These are phyloP conservation scores for Nibea coibor DNA, from an alignment of 2,113 vertebrate genomes.

Conservation along the genomic window DNA sequence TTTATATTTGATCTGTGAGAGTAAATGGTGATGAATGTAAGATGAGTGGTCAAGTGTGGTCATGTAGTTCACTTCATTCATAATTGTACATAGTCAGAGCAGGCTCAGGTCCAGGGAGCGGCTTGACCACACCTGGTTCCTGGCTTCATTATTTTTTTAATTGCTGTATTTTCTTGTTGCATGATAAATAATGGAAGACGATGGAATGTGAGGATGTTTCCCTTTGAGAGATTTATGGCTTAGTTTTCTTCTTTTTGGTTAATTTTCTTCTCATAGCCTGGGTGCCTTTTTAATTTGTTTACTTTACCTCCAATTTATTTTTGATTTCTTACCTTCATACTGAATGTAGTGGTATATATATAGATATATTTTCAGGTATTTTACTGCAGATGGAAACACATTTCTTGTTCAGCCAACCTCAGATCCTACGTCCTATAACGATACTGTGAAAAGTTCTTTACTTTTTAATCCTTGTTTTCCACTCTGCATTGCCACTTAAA, in stretches of 20 bases:
- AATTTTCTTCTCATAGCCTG: constrained; percentile 30
- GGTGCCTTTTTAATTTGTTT: constrained; percentile 61
- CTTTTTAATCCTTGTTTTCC: constrained; percentile 40
- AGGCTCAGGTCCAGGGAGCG: constrained; percentile 64
- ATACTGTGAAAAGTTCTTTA: constrained; percentile 72
- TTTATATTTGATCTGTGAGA: constrained; percentile 47
- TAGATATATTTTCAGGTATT: constrained; percentile 37
- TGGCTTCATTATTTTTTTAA: constrained; percentile 75
- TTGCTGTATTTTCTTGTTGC: constrained; percentile 56
- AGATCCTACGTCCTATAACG: constrained; percentile 32
- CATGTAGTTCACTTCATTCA: constrained; percentile 31
- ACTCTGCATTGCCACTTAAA: constrained; percentile 43
- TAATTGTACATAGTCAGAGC: constrained; percentile 71
- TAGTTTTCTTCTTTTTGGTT: constrained; percentile 16
- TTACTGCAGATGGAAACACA: constrained; percentile 14
- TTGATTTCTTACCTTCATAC: constrained; percentile 35
- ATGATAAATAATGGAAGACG: constrained; percentile 51
- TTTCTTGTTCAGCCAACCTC: constrained; percentile 35
- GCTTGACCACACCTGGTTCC: constrained; percentile 53
- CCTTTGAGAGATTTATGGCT: constrained; percentile 37
- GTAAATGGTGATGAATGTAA: constrained; percentile 53
- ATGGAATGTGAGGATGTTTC: constrained; percentile 59
- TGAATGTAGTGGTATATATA: constrained; percentile 19
- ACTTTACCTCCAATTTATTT: constrained; percentile 34
- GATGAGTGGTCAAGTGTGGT: constrained; percentile 28